These are phyloP conservation scores for Leptarthrus brevirostris DNA, from an alignment of 2,888 invertebrate species.

Conservation along the genomic window DNA sequence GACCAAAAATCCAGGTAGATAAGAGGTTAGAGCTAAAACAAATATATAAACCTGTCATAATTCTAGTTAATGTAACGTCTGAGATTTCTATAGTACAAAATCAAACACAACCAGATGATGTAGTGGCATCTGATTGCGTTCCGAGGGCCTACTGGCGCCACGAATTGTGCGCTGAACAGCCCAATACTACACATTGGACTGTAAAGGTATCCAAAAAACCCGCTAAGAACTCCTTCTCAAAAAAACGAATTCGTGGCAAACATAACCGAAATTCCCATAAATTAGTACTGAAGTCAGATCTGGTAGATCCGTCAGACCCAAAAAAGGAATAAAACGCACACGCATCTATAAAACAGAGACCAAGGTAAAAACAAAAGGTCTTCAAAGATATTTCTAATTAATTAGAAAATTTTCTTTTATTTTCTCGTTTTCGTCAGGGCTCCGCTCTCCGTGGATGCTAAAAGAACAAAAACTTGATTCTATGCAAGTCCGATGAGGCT, in stretches of 20 bases:
- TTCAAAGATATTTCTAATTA: slow-evolving; percentile 30
- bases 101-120: slow-evolving; percentile 15
- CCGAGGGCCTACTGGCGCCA: slow-evolving; percentile 32
- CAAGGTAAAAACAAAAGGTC: slow-evolving; percentile 12
- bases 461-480: slow-evolving; percentile 1
- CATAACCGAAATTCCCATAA: slow-evolving; percentile 35
- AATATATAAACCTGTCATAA: slow-evolving; percentile 21
- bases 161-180: slow-evolving; percentile 21
- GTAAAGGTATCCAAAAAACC: slow-evolving; percentile 18
- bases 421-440: slow-evolving; percentile 11
- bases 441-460: neutral
- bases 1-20: no score
- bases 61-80: neutral
- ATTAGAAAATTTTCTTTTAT: slow-evolving; percentile 19
- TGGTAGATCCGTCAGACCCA: slow-evolving; percentile 23
- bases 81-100: neutral
- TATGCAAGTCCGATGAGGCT: neutral
- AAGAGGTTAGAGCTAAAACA: neutral
- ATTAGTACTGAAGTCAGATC: slow-evolving; percentile 24
- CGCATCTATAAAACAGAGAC: slow-evolving; percentile 35
- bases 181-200: slow-evolving; percentile 19
- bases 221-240: slow-evolving; percentile 12
- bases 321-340: slow-evolving; percentile 26
- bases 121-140: slow-evolving; percentile 29
- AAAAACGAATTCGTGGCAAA: slow-evolving; percentile 27